These are phyloP conservation scores for Epistrophe grossulariae DNA, from an alignment of 2,888 invertebrate species.

Conservation along the genomic window DNA sequence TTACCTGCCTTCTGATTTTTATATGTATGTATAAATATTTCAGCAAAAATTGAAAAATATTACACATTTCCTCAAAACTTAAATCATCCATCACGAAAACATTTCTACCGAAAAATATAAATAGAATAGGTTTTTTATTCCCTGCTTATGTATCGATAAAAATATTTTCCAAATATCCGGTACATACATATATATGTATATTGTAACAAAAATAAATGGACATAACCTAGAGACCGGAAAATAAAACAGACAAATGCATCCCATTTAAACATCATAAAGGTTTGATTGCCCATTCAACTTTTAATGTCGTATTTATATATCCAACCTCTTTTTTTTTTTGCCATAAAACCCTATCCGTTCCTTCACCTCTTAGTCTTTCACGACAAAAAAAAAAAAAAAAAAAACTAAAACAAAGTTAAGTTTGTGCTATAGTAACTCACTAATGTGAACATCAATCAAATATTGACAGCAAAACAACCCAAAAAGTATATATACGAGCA, in stretches of 20 bases:
- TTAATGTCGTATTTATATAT: conserved; percentile 20
- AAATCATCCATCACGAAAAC: neutral
- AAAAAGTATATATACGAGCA: conserved; percentile 13
- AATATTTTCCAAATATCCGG: conserved; percentile 3
- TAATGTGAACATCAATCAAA: conserved; percentile 68
- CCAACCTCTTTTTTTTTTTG: neutral
- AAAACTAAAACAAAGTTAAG: conserved; percentile 17
- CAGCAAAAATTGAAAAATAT: neutral
- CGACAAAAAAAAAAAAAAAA: neutral
- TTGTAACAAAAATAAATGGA: neutral
- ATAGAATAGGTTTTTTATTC: neutral
- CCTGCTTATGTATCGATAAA: neutral
- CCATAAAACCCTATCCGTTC: neutral
- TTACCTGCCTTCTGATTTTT: neutral
- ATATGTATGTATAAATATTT: neutral
- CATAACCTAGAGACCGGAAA: neutral
- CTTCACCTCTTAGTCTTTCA: neutral
- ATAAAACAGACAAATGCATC: conserved; percentile 5
- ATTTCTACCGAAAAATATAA: neutral
- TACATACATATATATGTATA: too few relatives aligned
- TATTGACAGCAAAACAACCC: conserved; percentile 61
- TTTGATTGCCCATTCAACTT: conserved; percentile 42
- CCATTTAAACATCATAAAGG: conserved; percentile 38
- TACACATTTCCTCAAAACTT: neutral
- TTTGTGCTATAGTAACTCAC: conserved; percentile 49